A percentile compares a stretch with the other conserved stretches of the same genome.
phyloP scores from a whole-genome alignment of 2,888 invertebrate species.

The Xanthorhoe spadicearia region DNA sequence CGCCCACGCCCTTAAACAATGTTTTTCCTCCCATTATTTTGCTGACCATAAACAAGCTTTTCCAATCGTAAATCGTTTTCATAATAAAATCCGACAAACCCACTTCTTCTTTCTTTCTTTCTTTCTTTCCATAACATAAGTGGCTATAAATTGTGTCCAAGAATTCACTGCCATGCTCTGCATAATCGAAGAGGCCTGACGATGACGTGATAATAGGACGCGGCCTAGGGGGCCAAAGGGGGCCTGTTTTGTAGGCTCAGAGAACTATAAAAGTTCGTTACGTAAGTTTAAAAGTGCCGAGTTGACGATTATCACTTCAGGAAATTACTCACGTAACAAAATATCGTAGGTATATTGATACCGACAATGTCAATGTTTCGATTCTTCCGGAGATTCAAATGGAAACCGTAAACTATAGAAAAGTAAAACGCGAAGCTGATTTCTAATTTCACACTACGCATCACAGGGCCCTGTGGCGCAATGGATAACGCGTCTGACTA shows the following conservation, averaged over 20 bases:
- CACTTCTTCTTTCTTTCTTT: too few species aligned
- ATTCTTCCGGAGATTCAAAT: too few species aligned
- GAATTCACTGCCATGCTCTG: slow-evolving; percentile 10
- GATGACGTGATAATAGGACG: neutral
- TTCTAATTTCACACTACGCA: neutral
- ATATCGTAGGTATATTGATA: too few species aligned
- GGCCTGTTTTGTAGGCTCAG: too few species aligned
- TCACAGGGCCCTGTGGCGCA: slow-evolving; percentile 85
- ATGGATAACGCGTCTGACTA: slow-evolving; percentile 89
- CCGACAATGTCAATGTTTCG: too few species aligned
- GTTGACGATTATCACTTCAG: too few species aligned
- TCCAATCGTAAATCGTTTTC: neutral
- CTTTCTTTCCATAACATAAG: neutral
- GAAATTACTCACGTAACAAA: too few species aligned
- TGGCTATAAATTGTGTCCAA: slow-evolving; percentile 19
- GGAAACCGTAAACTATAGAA: neutral
- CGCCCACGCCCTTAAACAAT: neutral
- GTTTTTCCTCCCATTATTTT: too few species aligned
- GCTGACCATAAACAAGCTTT: too few species aligned
- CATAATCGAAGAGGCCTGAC: slow-evolving; percentile 7
- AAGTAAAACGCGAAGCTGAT: neutral
- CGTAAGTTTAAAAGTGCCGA: too few species aligned
- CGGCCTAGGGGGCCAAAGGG: neutral
- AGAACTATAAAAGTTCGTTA: too few species aligned
- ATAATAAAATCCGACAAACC: neutral